Evolutionary conservation across 1,140 invertebrate genomes (phyloP).

Genomic region (Danaus melanippus): DNA sequence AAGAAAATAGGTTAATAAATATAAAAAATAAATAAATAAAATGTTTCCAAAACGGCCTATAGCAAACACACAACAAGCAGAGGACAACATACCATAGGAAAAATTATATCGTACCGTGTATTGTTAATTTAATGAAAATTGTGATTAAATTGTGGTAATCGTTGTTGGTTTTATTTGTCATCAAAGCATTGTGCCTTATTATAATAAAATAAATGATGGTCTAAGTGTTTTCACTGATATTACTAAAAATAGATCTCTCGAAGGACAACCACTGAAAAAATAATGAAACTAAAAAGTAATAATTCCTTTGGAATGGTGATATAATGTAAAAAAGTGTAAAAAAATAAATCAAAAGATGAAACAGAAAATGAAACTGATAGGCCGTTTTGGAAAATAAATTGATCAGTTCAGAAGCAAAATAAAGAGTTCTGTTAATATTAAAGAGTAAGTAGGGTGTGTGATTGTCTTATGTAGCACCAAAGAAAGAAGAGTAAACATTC

Average conservation of each 20-base stretch:
- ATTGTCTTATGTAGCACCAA: slow-evolving; percentile 41
- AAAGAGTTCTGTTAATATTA: slow-evolving; percentile 54
- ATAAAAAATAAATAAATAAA: slow-evolving; percentile 34
- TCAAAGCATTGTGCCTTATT: slow-evolving; percentile 48
- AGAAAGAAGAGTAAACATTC: slow-evolving; percentile 9
- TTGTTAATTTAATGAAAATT: slow-evolving; percentile 47
- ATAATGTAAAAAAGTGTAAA: slow-evolving; percentile 51
- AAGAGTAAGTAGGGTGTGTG: slow-evolving; percentile 49
- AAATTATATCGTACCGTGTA: slow-evolving; percentile 45
- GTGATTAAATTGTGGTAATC: slow-evolving; percentile 45
- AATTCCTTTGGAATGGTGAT: slow-evolving; percentile 42
- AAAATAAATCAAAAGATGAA: slow-evolving; percentile 39
- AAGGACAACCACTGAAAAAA: slow-evolving; percentile 62
- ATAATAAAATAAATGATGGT: slow-evolving; percentile 54
- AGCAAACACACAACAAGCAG: slow-evolving; percentile 70
- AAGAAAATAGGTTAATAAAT: slow-evolving; percentile 24
- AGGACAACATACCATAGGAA: slow-evolving; percentile 62
- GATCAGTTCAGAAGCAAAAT: slow-evolving; percentile 54
- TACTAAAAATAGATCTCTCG: slow-evolving; percentile 69
- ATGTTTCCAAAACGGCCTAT: slow-evolving; percentile 71
- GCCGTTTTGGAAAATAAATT: slow-evolving; percentile 70
- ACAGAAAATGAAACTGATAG: slow-evolving; percentile 65
- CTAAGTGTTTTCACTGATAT: slow-evolving; percentile 43
- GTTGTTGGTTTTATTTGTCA: slow-evolving; percentile 43
- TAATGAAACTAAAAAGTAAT: slow-evolving; percentile 26